These are phyloP conservation scores for Gavia stellata DNA, from an alignment of 2,113 vertebrate genomes.

Conservation along the genomic window DNA sequence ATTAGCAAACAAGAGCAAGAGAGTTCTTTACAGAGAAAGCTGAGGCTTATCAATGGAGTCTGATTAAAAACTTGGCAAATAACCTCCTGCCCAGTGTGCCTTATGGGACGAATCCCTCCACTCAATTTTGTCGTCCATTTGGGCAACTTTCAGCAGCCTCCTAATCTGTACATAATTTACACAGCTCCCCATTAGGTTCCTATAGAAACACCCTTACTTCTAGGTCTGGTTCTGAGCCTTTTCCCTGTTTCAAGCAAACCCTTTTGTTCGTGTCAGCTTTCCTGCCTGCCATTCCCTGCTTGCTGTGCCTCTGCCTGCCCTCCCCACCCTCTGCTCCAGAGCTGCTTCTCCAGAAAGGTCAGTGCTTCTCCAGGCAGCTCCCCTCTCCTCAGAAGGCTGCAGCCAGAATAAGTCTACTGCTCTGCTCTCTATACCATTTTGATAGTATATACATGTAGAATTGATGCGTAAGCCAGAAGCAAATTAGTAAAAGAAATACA, in stretches of 20 bases:
- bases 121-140: not conserved
- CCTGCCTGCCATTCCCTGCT: not conserved
- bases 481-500: not conserved
- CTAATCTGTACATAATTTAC: not conserved
- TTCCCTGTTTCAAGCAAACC: not conserved
- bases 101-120: not conserved
- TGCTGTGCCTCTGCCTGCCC: not conserved
- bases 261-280: not conserved
- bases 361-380: not conserved
- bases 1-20: not conserved
- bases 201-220: not conserved
- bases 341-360: not conserved
- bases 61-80: not conserved
- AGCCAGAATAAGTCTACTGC: not conserved
- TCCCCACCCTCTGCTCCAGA: not conserved
- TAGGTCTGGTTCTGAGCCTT: not conserved
- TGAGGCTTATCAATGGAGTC: not conserved
- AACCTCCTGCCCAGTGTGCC: not conserved
- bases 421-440: not conserved
- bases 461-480: not conserved
- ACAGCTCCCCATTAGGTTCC: not conserved
- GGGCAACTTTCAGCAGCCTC: not conserved
- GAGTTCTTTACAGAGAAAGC: not conserved
- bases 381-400: not conserved
- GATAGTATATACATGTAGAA: accelerated